phyloP scores from a whole-genome alignment of 2,113 vertebrate species.

The Marcusenius ussheri region DNA sequence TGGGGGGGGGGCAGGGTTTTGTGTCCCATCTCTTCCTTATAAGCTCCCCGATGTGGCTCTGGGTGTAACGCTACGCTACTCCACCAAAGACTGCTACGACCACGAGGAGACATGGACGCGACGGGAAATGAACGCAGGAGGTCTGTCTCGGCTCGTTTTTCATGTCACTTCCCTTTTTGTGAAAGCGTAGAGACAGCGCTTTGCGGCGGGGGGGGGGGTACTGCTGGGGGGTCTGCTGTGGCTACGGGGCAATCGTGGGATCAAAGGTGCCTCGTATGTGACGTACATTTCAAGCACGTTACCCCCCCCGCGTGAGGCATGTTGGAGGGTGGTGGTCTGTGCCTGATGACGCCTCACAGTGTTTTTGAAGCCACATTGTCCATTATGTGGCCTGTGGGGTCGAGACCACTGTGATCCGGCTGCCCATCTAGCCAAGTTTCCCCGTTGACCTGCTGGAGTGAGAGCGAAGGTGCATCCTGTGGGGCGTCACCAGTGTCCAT shows the following conservation, averaged over 20 bases:
- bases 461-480: neutral
- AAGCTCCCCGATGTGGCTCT: neutral
- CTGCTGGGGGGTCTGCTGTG: neutral
- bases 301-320: neutral
- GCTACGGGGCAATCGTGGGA: no score
- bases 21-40: neutral
- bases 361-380: constrained; percentile 24
- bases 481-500: neutral
- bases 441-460: constrained; percentile 16
- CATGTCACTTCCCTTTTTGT: constrained; percentile 43
- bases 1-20: neutral
- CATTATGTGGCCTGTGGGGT: constrained; percentile 19
- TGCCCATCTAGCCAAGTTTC: neutral
- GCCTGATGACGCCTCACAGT: neutral
- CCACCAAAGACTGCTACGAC: neutral
- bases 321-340: neutral
- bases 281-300: neutral
- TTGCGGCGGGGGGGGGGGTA: constrained; percentile 24
- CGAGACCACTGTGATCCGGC: neutral
- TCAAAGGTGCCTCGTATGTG: neutral
- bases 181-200: constrained; percentile 26
- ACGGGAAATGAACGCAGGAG: neutral
- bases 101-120: neutral
- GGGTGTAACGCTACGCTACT: neutral
- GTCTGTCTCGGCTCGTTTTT: neutral